Evolutionary conservation across 30 jellyfish, hydroid and myxozoan species (phyloP), one percentile per base, ranked within the genome.

Genomic region (Kudoa iwatai): DNA sequence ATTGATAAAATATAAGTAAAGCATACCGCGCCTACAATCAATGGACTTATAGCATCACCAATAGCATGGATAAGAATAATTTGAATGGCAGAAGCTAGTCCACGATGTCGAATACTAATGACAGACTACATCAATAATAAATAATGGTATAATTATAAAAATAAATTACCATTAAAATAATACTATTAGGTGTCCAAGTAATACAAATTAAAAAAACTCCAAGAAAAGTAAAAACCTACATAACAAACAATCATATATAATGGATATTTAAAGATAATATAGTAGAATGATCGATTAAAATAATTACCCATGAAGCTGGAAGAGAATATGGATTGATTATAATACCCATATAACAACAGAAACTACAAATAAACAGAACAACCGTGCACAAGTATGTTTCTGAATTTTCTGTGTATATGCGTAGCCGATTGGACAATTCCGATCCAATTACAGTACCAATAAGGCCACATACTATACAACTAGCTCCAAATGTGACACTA

Each of bases 41-140:
- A 68, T 2, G 90, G 90, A 25, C 90, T 59, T 20, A 42, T 19
- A n/a, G 90, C 90, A 54, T 68, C 90, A 2, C 90, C 90, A 57
- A 68, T 50, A 16, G 55, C 32, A 46, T 68, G 90, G 12, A 68
- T 48, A 20, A 59, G 32, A 17, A 68, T 47, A 15, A 68, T 68
- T 46, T 68, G 90, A 11, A 46, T 65, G 3, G 90, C 90, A 33
- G 59, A 85, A 0, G 90, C 90, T 0, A 85, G 42, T 24, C 85
- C 53, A 25, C 90, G 63, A 25, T 67, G 49, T 17, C 25, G 42
- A 0, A 85, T 85, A 22, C 57, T 65, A 25, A 60, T 60, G 15
- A 68, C 86, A 35, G 59, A 68, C 90, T 68, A 39, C 17, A 33
- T 40, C 33, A 22, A 24, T 40, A 6, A 39, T 7, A n/a, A n/a